Conservation (phyloP, 1,140 invertebrate genomes). For the Neotoxoptera formosana region DNA sequence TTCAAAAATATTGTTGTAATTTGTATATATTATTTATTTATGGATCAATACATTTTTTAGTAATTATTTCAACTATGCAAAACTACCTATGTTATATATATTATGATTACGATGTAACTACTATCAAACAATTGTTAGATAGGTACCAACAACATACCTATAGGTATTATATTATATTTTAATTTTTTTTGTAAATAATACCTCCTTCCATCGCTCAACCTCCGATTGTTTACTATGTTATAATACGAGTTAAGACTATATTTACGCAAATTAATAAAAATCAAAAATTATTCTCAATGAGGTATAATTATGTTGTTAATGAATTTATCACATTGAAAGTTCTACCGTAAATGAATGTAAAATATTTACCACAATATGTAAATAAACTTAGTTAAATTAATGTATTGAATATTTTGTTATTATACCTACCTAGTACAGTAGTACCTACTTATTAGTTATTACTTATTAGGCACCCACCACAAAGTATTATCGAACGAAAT, state of each 20-base stretch:
- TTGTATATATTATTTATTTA: slow-evolving; percentile 3
- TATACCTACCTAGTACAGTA: too few species aligned
- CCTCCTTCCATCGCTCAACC: neutral
- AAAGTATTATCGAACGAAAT: too few species aligned
- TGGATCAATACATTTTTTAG: neutral
- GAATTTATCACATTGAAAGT: slow-evolving; percentile 28
- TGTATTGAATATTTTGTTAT: slow-evolving; percentile 1
- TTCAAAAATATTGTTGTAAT: neutral
- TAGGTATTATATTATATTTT: neutral
- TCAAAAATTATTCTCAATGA: neutral
- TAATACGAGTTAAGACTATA: slow-evolving; percentile 28
- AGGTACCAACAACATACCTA: neutral
- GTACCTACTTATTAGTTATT: neutral
- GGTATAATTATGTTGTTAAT: slow-evolving; percentile 24
- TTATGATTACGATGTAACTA: neutral
- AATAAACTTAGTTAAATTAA: slow-evolving; percentile 25
- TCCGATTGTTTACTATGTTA: slow-evolving; percentile 17
- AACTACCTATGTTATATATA: neutral
- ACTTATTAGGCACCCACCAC: too few species aligned
- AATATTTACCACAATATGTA: slow-evolving; percentile 21
- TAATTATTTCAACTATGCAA: neutral
- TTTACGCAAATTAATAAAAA: slow-evolving; percentile 18
- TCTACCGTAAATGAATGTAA: slow-evolving; percentile 1
- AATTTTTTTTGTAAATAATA: slow-evolving; percentile 31
- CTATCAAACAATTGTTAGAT: neutral